Conservation (phyloP, 2,888 invertebrate species). For the Drosophila colorata region DNA sequence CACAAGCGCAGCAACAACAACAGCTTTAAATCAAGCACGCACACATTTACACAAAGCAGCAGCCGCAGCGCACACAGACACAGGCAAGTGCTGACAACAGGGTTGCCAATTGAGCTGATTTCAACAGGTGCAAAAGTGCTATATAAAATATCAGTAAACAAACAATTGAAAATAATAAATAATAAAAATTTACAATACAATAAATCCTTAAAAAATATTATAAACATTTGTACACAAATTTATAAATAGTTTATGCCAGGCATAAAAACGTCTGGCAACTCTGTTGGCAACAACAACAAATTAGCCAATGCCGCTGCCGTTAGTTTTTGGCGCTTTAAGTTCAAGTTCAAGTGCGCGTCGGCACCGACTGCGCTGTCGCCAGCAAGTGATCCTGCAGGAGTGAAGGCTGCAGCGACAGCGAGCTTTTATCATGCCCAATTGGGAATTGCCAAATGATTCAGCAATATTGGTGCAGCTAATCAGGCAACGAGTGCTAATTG, state of each 20-base stretch:
- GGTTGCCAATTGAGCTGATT: conserved; percentile 44
- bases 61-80: conserved; percentile 11
- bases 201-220: no score
- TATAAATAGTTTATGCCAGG: neutral
- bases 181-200: no score
- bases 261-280: conserved; percentile 13
- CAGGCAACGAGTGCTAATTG: conserved; percentile 61
- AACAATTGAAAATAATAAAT: neutral
- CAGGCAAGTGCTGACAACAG: conserved; percentile 36
- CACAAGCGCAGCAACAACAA: conserved; percentile 45
- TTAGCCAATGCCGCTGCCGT: conserved; percentile 28
- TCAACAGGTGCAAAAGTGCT: conserved; percentile 13
- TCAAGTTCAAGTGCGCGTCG: conserved; percentile 78
- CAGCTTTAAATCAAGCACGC: conserved; percentile 31
- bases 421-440: conserved; percentile 48
- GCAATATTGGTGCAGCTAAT: conserved; percentile 63
- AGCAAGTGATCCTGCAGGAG: conserved; percentile 41
- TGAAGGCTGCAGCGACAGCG: neutral
- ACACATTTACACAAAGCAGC: conserved; percentile 22
- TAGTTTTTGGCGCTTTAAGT: conserved; percentile 40
- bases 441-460: conserved; percentile 66
- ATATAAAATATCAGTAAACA: neutral
- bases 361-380: conserved; percentile 19
- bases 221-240: neutral
- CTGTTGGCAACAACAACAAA: conserved; percentile 18